Percentiles rank a stretch among this genome's conserved stretches.
Conservation (phyloP, 2,888 invertebrate species). For the Blastobasis adustella region DNA sequence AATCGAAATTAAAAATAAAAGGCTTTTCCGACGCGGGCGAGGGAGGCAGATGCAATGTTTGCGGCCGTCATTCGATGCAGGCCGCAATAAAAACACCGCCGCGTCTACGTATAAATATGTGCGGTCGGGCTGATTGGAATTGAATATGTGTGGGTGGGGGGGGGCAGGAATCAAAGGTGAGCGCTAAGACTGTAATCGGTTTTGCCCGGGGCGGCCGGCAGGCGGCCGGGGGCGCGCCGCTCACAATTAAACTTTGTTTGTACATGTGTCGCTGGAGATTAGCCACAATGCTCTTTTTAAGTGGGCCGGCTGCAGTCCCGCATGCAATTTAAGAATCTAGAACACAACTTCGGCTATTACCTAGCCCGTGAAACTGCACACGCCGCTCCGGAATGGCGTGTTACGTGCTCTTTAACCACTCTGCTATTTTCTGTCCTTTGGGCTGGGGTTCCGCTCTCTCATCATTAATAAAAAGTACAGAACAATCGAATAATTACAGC, state of each 20-base stretch:
- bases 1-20: conserved; percentile 74
- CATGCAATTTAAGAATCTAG: conserved; percentile 66
- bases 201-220: conserved; percentile 51
- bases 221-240: conserved; percentile 29
- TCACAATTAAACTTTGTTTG: conserved; percentile 75
- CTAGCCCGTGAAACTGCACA: conserved; percentile 2
- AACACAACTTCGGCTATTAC: conserved; percentile 52
- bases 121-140: conserved; percentile 72
- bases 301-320: conserved; percentile 59
- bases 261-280: conserved; percentile 73
- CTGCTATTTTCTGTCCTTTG: too few species aligned
- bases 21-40: conserved; percentile 52
- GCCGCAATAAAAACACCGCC: conserved; percentile 68
- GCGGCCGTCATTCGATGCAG: conserved; percentile 71
- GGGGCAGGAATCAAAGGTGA: conserved; percentile 67
- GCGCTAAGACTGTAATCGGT: conserved; percentile 74
- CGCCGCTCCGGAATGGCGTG: too few species aligned
- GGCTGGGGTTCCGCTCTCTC: too few species aligned
- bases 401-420: too few species aligned
- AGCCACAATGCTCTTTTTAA: conserved; percentile 72
- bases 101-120: conserved; percentile 69
- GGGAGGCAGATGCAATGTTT: conserved; percentile 70
- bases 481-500: too few species aligned
- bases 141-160: conserved; percentile 63
- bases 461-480: too few species aligned